phyloP scores from a whole-genome alignment of 2,888 invertebrate genomes.

The Luperina nickerlii region DNA sequence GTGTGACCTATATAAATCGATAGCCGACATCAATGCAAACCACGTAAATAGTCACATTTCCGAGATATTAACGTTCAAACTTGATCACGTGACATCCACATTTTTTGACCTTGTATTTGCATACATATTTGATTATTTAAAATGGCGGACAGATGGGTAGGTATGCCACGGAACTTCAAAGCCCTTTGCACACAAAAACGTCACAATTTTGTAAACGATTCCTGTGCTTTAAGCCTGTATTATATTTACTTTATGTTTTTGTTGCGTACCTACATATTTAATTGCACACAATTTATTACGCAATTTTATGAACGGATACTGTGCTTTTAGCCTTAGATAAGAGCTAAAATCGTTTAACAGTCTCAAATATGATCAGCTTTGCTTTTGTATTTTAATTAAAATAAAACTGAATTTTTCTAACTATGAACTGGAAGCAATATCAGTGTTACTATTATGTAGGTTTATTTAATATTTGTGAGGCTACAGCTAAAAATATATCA shows the following conservation, averaged over 20 bases:
- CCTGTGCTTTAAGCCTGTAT: not conserved
- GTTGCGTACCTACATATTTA: not conserved
- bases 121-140: not conserved
- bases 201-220: not conserved
- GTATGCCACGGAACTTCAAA: not conserved
- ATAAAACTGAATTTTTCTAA: not conserved
- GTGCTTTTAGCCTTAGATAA: not conserved
- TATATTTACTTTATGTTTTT: not conserved
- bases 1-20: not conserved
- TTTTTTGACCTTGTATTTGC: not conserved
- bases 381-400: constrained; percentile 12
- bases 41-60: not conserved
- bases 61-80: not conserved
- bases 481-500: constrained; percentile 49
- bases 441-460: not conserved
- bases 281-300: not conserved
- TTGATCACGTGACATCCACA: not conserved
- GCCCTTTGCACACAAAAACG: constrained; percentile 1
- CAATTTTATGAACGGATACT: not conserved
- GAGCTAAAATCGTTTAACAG: constrained; percentile 18
- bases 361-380: not conserved
- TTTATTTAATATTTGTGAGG: constrained; percentile 20
- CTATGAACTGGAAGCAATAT: not conserved
- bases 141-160: not conserved
- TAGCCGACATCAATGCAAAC: not conserved